A percentile compares a stretch with the other conserved stretches of the same genome.
Evolutionary conservation across 2,797 vertebrate genomes (phyloP).

Genomic region (Hylomyscus alleni): DNA sequence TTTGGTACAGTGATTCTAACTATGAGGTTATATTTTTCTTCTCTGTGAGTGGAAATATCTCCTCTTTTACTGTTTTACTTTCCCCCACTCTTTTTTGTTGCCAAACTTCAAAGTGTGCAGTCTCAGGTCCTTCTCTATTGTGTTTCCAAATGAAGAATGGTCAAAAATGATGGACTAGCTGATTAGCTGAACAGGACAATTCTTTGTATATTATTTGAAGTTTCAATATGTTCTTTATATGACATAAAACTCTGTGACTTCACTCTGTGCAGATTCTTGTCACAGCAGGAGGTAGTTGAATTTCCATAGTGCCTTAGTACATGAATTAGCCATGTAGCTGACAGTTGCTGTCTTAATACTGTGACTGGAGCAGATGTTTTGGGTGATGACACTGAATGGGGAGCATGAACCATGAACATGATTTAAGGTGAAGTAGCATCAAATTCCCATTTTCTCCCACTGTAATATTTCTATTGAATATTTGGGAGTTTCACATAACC

Average conservation of each 20-base stretch:
- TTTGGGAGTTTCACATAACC: not conserved
- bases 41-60: conserved; percentile 3
- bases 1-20: not conserved
- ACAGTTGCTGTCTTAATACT: not conserved
- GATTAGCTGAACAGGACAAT: conserved; percentile 30
- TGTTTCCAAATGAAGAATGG: conserved; percentile 20
- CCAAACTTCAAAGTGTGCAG: not conserved
- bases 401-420: not conserved
- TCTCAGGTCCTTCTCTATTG: conserved; percentile 24
- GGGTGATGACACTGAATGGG: not conserved
- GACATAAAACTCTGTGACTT: not conserved
- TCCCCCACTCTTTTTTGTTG: not conserved
- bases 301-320: not conserved
- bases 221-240: not conserved
- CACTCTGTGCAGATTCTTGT: not conserved
- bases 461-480: not conserved
- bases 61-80: not conserved
- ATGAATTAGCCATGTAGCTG: not conserved
- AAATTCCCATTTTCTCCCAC: not conserved
- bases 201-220: conserved; percentile 15
- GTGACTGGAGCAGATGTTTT: conserved; percentile 2
- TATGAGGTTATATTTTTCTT: not conserved
- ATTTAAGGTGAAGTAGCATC: conserved; percentile 5
- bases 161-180: not conserved
- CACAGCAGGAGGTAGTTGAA: not conserved